Evolutionary conservation across 2,113 vertebrate species (phyloP).

Genomic region (Bostrychus sinensis): DNA sequence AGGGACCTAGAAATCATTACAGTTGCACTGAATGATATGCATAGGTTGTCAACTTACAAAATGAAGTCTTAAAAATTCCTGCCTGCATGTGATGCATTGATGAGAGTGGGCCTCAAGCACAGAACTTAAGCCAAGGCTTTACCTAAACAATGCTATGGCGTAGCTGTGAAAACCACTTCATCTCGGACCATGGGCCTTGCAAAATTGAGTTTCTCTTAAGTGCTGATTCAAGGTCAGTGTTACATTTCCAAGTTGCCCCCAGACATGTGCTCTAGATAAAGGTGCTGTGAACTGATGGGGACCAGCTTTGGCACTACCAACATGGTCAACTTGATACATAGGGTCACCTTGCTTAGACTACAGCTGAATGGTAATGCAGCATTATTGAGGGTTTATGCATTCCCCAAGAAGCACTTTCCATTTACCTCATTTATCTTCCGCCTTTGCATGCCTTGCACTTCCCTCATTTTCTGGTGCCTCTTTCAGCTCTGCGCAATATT

Average conservation of each 20-base stretch:
- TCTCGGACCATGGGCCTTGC: conserved; percentile 40
- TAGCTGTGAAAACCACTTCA: conserved; percentile 45
- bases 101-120: conserved; percentile 30
- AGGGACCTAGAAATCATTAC: conserved; percentile 6
- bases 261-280: conserved; percentile 32
- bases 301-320: conserved; percentile 17
- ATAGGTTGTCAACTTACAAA: not conserved
- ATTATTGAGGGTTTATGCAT: conserved; percentile 36
- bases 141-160: conserved; percentile 49
- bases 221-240: conserved; percentile 74
- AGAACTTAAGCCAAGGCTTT: conserved; percentile 12
- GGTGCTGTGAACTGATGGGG: conserved; percentile 19
- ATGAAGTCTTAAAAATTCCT: conserved; percentile 2
- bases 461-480: conserved; percentile 3
- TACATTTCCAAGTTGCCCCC: conserved; percentile 53
- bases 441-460: conserved; percentile 13
- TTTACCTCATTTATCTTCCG: conserved; percentile 20
- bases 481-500: conserved; percentile 40
- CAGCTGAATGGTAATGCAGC: conserved; percentile 61
- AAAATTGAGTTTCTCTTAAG: conserved; percentile 41
- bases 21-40: conserved; percentile 16
- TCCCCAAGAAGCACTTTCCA: conserved; percentile 17
- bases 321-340: conserved; percentile 34
- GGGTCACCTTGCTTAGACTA: conserved; percentile 70
- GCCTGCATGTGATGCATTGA: conserved; percentile 30